These are phyloP conservation scores for Aphelenchoides avenae DNA, from an alignment of 1,140 invertebrate genomes.

Conservation along the genomic window DNA sequence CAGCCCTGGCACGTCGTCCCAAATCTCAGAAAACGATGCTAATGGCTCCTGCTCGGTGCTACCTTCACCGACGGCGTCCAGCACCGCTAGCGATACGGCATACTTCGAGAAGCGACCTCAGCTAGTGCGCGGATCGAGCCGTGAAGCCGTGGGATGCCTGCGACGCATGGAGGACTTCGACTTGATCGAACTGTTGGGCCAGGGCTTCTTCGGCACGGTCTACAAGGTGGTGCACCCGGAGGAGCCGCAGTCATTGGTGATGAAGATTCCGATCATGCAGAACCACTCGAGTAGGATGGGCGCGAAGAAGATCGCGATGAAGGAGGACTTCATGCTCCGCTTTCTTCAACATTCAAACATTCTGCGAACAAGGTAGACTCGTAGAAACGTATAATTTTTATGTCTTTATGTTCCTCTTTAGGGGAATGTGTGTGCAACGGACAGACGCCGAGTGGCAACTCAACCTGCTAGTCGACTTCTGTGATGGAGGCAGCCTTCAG, in stretches of 20 bases:
- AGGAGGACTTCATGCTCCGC: conserved; percentile 32
- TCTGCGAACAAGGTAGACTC: conserved; percentile 31
- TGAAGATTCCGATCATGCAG: conserved; percentile 35
- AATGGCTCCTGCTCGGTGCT: too few species aligned
- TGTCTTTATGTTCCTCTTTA: conserved; percentile 23
- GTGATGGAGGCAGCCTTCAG: conserved; percentile 80
- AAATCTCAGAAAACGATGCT: too few species aligned
- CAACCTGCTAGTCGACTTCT: conserved; percentile 53
- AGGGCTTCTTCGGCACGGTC: conserved; percentile 42
- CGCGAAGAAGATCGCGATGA: conserved; percentile 35
- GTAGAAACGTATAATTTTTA: conserved; percentile 21
- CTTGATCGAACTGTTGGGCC: conserved; percentile 32
- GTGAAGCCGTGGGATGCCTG: conserved; percentile 1
- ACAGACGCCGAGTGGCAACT: conserved; percentile 38
- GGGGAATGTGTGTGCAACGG: conserved; percentile 41
- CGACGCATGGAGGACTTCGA: conserved; percentile 39
- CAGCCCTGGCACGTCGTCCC: too few species aligned
- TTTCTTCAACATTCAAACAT: conserved; percentile 44
- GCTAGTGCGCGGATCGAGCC: too few species aligned
- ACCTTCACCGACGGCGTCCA: too few species aligned
- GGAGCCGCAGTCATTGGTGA: conserved; percentile 26
- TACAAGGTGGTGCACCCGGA: conserved; percentile 34
- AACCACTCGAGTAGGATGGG: conserved; percentile 25
- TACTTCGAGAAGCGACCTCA: too few species aligned
- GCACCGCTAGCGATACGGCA: too few species aligned